These are phyloP conservation scores for Scotopteryx bipunctaria DNA, from an alignment of 2,888 invertebrate species.

Conservation along the genomic window DNA sequence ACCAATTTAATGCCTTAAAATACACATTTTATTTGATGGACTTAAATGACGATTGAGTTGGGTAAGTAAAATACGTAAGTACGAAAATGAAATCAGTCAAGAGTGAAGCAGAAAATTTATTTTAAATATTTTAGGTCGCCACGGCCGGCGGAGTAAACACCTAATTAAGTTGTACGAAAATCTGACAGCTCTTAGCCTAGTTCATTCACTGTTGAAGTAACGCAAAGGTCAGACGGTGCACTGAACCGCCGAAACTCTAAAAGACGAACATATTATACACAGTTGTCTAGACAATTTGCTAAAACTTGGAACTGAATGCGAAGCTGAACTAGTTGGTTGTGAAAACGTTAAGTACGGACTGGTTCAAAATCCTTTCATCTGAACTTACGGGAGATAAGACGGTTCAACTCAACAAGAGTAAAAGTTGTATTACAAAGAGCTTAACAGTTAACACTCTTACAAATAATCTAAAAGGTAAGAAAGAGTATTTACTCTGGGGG, in stretches of 20 bases:
- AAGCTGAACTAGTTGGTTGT: slow-evolving; percentile 28
- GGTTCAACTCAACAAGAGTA: not conserved
- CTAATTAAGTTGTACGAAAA: slow-evolving; percentile 39
- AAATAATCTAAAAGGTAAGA: not conserved
- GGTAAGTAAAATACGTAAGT: too few relatives aligned
- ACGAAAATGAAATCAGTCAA: too few relatives aligned
- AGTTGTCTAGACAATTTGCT: slow-evolving; percentile 52
- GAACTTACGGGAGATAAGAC: not conserved
- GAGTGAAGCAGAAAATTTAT: not conserved
- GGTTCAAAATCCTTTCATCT: not conserved
- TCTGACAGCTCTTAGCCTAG: slow-evolving; percentile 41
- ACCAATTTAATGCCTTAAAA: too few relatives aligned
- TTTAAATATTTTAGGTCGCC: slow-evolving; percentile 6
- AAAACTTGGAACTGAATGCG: slow-evolving; percentile 38
- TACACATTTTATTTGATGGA: too few relatives aligned
- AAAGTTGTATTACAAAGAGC: not conserved
- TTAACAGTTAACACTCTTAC: not conserved
- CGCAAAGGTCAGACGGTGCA: slow-evolving; percentile 56
- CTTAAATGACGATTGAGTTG: too few relatives aligned
- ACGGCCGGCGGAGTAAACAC: slow-evolving; percentile 37
- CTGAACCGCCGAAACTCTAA: slow-evolving; percentile 54
- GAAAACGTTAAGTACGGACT: not conserved
- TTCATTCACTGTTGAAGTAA: slow-evolving; percentile 39
- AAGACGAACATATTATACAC: slow-evolving; percentile 47
- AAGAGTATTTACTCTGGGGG: too few relatives aligned